These are phyloP conservation scores for Pantelozetes paolii DNA, from an alignment of 2,888 invertebrate genomes.

Conservation along the genomic window DNA sequence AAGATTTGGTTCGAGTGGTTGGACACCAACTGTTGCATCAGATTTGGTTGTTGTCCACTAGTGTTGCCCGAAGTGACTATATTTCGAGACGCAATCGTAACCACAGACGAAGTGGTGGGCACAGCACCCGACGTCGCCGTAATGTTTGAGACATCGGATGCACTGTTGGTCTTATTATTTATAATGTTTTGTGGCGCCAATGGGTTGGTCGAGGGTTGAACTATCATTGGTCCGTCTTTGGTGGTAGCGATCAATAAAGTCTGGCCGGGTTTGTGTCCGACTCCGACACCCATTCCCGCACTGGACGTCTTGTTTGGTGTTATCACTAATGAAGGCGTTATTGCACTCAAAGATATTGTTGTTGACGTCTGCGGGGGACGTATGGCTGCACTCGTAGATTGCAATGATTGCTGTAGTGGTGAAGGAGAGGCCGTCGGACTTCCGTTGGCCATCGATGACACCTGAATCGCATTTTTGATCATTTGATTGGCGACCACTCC, in stretches of 20 bases:
- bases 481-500: conserved; percentile 16
- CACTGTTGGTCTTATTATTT: background rate
- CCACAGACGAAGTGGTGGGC: background rate
- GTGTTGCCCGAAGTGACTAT: background rate
- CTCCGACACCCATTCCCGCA: background rate
- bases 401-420: background rate
- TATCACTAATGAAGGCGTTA: conserved; percentile 18
- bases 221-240: conserved; percentile 29
- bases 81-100: conserved; percentile 2
- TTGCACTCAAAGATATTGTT: background rate
- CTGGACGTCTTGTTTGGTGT: conserved; percentile 11
- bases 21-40: conserved; percentile 22
- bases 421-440: background rate
- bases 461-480: background rate
- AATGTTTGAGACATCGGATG: background rate
- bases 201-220: conserved; percentile 5
- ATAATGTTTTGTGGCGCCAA: background rate
- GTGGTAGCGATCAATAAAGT: conserved; percentile 25
- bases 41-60: conserved; percentile 8
- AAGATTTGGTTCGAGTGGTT: conserved; percentile 5
- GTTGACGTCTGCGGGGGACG: background rate
- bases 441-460: background rate
- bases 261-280: background rate
- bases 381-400: background rate
- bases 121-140: background rate